phyloP scores from a whole-genome alignment of 2,888 invertebrate species.

The Ophioninae sp. region DNA sequence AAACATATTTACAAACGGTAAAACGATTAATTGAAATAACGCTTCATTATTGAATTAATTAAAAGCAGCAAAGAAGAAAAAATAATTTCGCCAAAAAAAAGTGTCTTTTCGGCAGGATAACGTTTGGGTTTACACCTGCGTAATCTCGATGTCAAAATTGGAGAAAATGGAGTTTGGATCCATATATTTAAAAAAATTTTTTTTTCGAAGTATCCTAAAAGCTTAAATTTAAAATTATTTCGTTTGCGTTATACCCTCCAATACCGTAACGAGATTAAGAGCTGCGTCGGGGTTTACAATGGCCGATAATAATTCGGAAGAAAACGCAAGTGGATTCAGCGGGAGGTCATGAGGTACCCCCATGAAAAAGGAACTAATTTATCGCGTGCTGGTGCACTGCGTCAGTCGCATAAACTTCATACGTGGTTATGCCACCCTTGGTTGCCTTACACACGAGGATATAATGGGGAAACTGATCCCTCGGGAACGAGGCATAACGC shows the following conservation, averaged over 20 bases:
- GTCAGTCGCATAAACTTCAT: constrained; percentile 44
- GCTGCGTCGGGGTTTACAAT: not conserved
- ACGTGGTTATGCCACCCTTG: constrained; percentile 38
- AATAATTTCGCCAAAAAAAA: no score
- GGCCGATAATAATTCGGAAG: constrained; percentile 43
- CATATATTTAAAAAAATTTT: no score
- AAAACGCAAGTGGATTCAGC: constrained; percentile 59
- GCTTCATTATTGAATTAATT: no score
- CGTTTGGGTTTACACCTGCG: no score
- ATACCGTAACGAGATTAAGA: not conserved
- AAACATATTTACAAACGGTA: no score
- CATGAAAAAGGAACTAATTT: constrained; percentile 50
- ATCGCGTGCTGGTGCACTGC: constrained; percentile 55
- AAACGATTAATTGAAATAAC: no score
- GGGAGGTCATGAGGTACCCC: constrained; percentile 28
- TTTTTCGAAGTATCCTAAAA: no score
- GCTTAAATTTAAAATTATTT: not conserved
- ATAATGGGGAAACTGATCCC: constrained; percentile 63
- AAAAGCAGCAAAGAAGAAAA: no score
- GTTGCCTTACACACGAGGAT: constrained; percentile 33
- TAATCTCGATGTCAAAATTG: no score
- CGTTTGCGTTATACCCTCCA: not conserved
- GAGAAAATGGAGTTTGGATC: no score
- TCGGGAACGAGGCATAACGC: constrained; percentile 65
- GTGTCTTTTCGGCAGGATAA: no score